Conservation (phyloP, 2,888 invertebrate species). For the Synergus laeviventris region DNA sequence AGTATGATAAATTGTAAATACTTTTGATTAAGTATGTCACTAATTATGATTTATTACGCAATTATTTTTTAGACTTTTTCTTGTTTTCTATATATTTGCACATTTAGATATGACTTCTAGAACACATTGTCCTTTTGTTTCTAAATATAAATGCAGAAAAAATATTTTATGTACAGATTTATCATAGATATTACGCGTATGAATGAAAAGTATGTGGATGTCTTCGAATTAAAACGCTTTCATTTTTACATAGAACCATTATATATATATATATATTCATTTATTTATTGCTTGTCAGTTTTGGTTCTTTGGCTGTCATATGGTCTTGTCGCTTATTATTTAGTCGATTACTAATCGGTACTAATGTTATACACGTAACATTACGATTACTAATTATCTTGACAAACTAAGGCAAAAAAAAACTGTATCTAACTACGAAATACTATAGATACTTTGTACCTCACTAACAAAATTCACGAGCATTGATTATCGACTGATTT, state of each 20-base stretch:
- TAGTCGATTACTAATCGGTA: neutral
- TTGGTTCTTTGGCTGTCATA: conserved; percentile 2
- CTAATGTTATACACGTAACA: neutral
- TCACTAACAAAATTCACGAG: conserved; percentile 15
- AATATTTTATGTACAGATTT: conserved; percentile 20
- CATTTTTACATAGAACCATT: conserved; percentile 4
- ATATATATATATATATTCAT: neutral
- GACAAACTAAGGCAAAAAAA: neutral
- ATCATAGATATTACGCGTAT: conserved; percentile 7
- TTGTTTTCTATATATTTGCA: neutral
- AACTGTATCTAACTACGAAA: too few relatives aligned
- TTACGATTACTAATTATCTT: conserved; percentile 2
- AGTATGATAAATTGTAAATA: conserved; percentile 20
- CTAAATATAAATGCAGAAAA: neutral
- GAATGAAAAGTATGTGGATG: conserved; percentile 13
- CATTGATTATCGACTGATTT: conserved; percentile 23
- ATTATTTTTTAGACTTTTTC: conserved; percentile 1
- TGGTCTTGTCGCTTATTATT: neutral
- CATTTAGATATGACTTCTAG: neutral
- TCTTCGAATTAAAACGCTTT: conserved; percentile 7
- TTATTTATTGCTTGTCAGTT: conserved; percentile 23
- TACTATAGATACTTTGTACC: neutral
- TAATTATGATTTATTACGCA: neutral
- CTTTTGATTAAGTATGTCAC: neutral
- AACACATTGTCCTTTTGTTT: neutral